Base-by-base conservation (phyloP, 92 coral and sea anemone genomes). In the Porites evermanni region DNA sequence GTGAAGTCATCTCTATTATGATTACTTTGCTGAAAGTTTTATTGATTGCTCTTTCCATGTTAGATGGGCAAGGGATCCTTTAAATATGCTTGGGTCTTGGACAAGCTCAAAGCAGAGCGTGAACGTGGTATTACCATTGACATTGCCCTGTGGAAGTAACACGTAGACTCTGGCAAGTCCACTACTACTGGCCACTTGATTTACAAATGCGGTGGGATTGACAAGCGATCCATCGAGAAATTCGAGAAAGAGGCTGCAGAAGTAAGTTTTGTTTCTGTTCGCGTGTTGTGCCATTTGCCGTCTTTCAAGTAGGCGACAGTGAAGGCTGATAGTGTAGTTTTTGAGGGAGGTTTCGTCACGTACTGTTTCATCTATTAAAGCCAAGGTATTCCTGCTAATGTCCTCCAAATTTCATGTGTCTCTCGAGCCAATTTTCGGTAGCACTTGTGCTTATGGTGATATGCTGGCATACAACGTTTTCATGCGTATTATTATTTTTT, bases 201-300 rank as follows among this genome's bases (percentile, higher is more conserved):
- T 91, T 96, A 95, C 99, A 96, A 96, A 91, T 96, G 99, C 82
- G 99, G 99, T 65, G 99, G 99, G 13, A 95, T 96, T 86, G 99
- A 96, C 83, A 95, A 96, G 51, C 92, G 98, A 70, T 86, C 99
- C 29, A 96, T 96, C 56, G 99, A 96, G 72, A 96, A 96, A 65
- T 96, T 83, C 78, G 99, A 96, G 80, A 94, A 94, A 75, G 99
- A 96, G 72, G 96, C 99, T 2, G 72, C 82, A 0, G 99, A 94
- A 97, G 99, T 94, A 61, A 69, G 84, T 12, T 7, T 18, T 12
- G 5, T 17, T 6, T 16, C 19, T 56, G 50, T 24, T 17, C 7
- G 64, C 2, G 24, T 50, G 14, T 54, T 54, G 60, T 54, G 60
- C 13, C 12, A 56, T 14, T 38, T 38, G 47, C 47, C 47, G 47